Conservation (phyloP, 1,140 invertebrate genomes). For the Cydia splendana region DNA sequence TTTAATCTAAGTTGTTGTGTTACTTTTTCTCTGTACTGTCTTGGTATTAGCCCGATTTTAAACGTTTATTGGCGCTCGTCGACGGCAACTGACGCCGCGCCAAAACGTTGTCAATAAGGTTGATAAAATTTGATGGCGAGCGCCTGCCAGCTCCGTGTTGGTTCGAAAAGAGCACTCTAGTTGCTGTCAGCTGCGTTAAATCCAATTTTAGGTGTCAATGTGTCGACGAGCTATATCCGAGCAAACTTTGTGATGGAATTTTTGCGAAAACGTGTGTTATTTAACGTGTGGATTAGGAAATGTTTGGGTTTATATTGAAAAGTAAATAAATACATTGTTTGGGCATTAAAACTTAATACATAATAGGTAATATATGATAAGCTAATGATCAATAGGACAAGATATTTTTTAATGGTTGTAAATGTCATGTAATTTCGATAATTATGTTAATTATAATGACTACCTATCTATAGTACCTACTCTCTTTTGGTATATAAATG, state of each 20-base stretch:
- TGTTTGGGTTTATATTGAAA: not conserved
- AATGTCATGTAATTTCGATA: too few relatives aligned
- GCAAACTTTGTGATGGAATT: not conserved
- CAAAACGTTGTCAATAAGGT: slow-evolving; percentile 70
- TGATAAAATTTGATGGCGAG: slow-evolving; percentile 74
- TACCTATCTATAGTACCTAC: too few relatives aligned
- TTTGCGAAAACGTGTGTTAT: not conserved
- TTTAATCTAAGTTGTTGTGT: not conserved
- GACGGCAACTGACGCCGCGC: slow-evolving; percentile 51
- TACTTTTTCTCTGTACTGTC: slow-evolving; percentile 27
- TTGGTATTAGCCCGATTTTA: slow-evolving; percentile 31
- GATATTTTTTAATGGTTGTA: too few relatives aligned
- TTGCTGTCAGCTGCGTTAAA: slow-evolving; percentile 56
- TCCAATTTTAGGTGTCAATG: slow-evolving; percentile 47
- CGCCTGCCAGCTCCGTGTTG: slow-evolving; percentile 45
- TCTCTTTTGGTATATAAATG: not conserved
- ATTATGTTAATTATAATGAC: too few relatives aligned
- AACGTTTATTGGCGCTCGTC: slow-evolving; percentile 42
- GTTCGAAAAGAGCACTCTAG: slow-evolving; percentile 44
- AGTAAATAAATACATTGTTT: too few relatives aligned
- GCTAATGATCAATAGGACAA: too few relatives aligned
- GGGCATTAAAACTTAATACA: too few relatives aligned
- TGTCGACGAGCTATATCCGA: not conserved
- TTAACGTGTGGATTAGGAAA: slow-evolving; percentile 28
- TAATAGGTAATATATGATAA: too few relatives aligned